These are phyloP conservation scores for Lithophane socia DNA, from an alignment of 2,888 invertebrate genomes.

Conservation along the genomic window DNA sequence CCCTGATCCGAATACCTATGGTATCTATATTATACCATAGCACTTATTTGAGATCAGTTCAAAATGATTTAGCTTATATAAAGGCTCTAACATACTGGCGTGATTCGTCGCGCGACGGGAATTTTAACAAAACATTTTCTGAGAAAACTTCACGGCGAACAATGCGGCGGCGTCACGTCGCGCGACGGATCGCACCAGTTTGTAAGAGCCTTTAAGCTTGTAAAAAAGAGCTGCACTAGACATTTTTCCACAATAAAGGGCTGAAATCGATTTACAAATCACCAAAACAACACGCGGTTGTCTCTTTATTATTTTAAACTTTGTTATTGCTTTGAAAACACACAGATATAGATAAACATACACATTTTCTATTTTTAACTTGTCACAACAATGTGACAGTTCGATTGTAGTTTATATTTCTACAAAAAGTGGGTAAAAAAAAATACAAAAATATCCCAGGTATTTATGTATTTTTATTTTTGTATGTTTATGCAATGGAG, in stretches of 20 bases:
- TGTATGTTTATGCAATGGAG: not conserved
- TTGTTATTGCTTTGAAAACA: conserved; percentile 5
- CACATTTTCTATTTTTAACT: conserved; percentile 3
- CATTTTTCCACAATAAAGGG: not conserved
- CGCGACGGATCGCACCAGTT: too few species aligned
- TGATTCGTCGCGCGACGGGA: too few species aligned
- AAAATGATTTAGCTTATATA: not conserved
- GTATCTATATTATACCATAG: not conserved
- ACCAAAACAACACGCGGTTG: conserved; percentile 1
- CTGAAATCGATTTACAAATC: not conserved
- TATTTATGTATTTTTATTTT: not conserved
- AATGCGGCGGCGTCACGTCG: too few species aligned
- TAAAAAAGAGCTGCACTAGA: not conserved
- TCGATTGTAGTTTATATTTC: not conserved
- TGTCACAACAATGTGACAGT: not conserved
- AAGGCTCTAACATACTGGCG: too few species aligned
- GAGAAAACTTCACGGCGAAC: too few species aligned
- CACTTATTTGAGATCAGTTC: not conserved
- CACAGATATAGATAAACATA: not conserved
- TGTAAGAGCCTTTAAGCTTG: too few species aligned
- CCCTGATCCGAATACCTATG: not conserved
- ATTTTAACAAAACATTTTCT: too few species aligned
- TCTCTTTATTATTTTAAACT: not conserved
- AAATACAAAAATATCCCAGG: not conserved
- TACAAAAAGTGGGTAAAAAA: not conserved